These are phyloP conservation scores for Graphium colonna DNA, from an alignment of 2,888 invertebrate species.

Conservation along the genomic window DNA sequence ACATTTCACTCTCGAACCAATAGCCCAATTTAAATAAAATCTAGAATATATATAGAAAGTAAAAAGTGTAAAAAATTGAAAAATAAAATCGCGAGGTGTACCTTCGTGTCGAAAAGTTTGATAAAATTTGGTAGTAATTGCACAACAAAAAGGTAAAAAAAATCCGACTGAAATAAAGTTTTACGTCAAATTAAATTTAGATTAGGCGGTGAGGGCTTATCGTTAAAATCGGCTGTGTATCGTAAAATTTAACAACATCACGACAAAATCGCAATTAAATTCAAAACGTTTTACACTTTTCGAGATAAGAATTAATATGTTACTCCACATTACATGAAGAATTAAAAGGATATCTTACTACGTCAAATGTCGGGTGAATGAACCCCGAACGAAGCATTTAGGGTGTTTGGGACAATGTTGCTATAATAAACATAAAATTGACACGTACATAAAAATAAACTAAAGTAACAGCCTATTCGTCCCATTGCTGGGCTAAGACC, in stretches of 20 bases:
- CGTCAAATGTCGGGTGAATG: not conserved
- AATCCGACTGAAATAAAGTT: not conserved
- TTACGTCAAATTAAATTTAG: not conserved
- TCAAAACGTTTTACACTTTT: not conserved
- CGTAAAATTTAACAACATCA: not conserved
- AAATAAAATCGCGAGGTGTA: constrained; percentile 13
- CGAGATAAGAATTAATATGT: constrained; percentile 2
- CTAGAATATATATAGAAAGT: too few species aligned
- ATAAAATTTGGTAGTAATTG: too few species aligned
- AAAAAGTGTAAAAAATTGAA: too few species aligned
- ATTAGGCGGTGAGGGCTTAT: not conserved
- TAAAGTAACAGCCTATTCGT: not conserved
- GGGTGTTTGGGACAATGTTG: not conserved
- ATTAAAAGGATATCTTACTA: not conserved
- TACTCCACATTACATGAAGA: not conserved
- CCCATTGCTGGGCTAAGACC: not conserved
- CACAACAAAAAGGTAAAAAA: too few species aligned
- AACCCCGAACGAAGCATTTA: not conserved
- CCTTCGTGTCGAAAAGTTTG: too few species aligned
- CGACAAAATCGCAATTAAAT: not conserved
- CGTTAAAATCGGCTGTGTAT: not conserved
- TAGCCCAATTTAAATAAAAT: too few species aligned
- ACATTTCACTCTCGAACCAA: too few species aligned
- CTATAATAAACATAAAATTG: not conserved
- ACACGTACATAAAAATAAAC: not conserved